These are phyloP conservation scores for Axinella damicornis DNA, from an alignment of 37 sponge, comb jelly and placozoan genomes.

Conservation along the genomic window DNA sequence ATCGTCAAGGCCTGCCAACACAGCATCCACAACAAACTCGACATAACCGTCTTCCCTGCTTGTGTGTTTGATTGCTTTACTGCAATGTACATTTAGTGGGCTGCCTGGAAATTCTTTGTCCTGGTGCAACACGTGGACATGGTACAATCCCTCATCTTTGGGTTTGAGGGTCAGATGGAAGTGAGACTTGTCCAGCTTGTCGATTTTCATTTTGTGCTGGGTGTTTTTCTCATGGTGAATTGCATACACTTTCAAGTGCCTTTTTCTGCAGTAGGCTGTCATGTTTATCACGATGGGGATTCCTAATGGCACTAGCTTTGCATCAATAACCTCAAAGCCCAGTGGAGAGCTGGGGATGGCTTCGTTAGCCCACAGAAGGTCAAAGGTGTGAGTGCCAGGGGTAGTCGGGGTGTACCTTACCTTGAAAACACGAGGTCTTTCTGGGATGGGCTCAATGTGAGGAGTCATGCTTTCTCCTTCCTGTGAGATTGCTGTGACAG, in stretches of 20 bases:
- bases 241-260: slow-evolving; percentile 52
- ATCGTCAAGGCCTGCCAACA: not conserved
- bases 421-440: slow-evolving; percentile 11
- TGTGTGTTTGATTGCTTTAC: not conserved
- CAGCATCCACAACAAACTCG: slow-evolving; percentile 7
- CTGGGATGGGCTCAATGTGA: not conserved
- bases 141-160: slow-evolving; percentile 56
- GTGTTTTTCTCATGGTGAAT: slow-evolving; percentile 25
- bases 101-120: slow-evolving; percentile 41
- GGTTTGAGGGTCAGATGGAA: slow-evolving; percentile 56
- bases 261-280: slow-evolving; percentile 37
- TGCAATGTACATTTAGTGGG: slow-evolving; percentile 42
- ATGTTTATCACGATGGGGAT: slow-evolving; percentile 50
- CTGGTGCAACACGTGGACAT: slow-evolving; percentile 29
- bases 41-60: not conserved
- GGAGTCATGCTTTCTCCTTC: not conserved
- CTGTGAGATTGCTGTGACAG: slow-evolving; percentile 32
- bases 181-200: slow-evolving; percentile 49
- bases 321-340: slow-evolving; percentile 31
- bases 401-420: slow-evolving; percentile 65
- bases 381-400: slow-evolving; percentile 47
- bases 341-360: slow-evolving; percentile 63
- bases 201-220: slow-evolving; percentile 59
- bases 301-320: slow-evolving; percentile 18
- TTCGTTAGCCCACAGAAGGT: slow-evolving; percentile 55